Conservation (phyloP, 2,113 vertebrate genomes). For the Psittacus erithacus region DNA sequence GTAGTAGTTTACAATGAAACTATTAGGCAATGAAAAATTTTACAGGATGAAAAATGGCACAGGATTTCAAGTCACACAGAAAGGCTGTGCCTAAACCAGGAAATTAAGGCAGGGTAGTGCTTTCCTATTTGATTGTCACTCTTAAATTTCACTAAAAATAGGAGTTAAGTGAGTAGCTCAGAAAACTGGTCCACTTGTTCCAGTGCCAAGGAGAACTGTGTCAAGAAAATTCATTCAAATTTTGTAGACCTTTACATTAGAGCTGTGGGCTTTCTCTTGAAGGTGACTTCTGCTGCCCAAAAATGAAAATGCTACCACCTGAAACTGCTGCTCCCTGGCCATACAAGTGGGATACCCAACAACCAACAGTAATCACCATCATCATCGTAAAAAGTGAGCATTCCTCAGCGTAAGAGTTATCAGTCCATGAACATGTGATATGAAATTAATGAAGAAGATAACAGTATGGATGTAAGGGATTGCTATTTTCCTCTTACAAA, state of each 20-base stretch:
- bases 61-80: background rate
- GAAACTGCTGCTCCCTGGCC: background rate
- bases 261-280: background rate
- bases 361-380: background rate
- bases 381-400: background rate
- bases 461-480: background rate
- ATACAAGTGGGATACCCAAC: background rate
- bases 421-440: background rate
- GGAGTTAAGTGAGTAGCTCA: background rate
- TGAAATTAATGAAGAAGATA: background rate
- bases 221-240: background rate
- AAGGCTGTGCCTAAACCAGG: background rate
- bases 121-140: constrained; percentile 9
- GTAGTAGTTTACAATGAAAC: background rate
- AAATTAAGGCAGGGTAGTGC: background rate
- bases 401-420: background rate
- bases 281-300: background rate
- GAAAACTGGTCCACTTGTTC: background rate
- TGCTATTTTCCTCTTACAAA: background rate
- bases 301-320: background rate
- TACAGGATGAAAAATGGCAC: background rate
- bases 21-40: background rate
- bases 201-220: background rate
- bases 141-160: constrained; percentile 3
- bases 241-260: background rate